phyloP scores from a whole-genome alignment of 2,797 vertebrate genomes.

The Spondyliosoma cantharus region DNA sequence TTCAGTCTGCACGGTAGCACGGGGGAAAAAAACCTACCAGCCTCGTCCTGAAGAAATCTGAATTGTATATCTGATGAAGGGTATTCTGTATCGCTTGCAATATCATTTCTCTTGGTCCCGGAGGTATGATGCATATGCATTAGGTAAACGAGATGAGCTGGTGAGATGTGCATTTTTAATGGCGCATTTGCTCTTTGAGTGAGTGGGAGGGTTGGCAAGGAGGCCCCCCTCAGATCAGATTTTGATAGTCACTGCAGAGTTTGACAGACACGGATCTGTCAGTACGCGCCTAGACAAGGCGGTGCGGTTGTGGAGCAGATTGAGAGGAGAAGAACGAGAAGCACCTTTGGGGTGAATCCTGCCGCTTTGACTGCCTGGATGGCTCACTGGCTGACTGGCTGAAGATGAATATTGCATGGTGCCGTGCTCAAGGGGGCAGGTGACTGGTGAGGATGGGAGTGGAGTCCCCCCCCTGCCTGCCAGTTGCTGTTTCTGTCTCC shows the following conservation, averaged over 20 bases:
- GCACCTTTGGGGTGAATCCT: conserved; percentile 79
- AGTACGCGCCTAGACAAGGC: conserved; percentile 72
- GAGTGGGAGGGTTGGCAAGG: conserved; percentile 77
- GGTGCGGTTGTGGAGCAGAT: conserved; percentile 74
- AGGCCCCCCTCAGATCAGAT: conserved; percentile 71
- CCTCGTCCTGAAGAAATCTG: conserved; percentile 76
- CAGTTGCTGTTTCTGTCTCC: conserved; percentile 55
- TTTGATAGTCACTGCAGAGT: conserved; percentile 79
- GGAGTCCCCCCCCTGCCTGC: conserved; percentile 50
- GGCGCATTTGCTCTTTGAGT: conserved; percentile 82
- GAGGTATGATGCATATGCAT: conserved; percentile 86
- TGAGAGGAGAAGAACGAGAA: conserved; percentile 69
- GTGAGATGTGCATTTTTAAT: conserved; percentile 86
- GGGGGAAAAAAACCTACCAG: conserved; percentile 32
- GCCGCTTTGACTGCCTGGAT: conserved; percentile 71
- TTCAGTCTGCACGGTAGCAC: conserved; percentile 69
- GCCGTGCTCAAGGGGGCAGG: conserved; percentile 74
- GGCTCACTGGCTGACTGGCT: conserved; percentile 70
- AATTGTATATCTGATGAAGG: conserved; percentile 81
- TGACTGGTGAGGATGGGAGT: conserved; percentile 78
- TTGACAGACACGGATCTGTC: conserved; percentile 77
- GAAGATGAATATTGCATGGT: conserved; percentile 85
- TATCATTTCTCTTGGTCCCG: conserved; percentile 80
- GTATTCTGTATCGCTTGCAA: conserved; percentile 77
- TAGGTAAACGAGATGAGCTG: conserved; percentile 81